phyloP scores from a whole-genome alignment of 2,888 invertebrate species.

The Epinotia ramella region DNA sequence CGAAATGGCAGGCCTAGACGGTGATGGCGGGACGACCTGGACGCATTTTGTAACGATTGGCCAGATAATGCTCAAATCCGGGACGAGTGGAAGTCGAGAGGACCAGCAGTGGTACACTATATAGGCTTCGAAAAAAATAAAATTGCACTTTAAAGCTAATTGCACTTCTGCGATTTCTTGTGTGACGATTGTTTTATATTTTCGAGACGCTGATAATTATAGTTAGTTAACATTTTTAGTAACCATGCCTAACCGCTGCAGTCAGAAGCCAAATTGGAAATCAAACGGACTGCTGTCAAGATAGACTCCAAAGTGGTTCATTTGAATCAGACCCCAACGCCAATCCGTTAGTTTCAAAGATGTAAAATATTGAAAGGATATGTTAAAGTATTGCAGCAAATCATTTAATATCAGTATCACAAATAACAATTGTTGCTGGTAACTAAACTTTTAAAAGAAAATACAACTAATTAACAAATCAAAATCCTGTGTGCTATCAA shows the following conservation, averaged over 20 bases:
- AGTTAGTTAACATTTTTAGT: no score
- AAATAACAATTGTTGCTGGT: slow-evolving; percentile 13
- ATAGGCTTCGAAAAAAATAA: no score
- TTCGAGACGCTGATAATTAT: no score
- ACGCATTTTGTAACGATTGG: no score
- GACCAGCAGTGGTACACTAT: no score
- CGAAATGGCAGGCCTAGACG: no score
- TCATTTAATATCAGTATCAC: slow-evolving; percentile 30
- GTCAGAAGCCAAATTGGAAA: not conserved
- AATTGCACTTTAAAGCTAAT: not conserved
- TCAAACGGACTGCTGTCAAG: not conserved
- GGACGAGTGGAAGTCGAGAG: no score
- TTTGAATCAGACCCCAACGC: no score
- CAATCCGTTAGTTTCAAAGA: not conserved
- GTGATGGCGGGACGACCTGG: no score
- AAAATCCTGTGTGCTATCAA: not conserved
- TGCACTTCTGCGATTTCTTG: no score
- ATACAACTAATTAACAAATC: not conserved
- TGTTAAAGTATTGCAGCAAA: not conserved
- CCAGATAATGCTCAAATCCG: no score
- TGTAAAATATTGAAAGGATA: not conserved
- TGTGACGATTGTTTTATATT: no score
- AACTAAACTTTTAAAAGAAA: not conserved
- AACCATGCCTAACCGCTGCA: not conserved
- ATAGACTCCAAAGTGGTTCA: not conserved